Base-by-base conservation (phyloP, 2,888 invertebrate species). In the Sylvicola cinctus region DNA sequence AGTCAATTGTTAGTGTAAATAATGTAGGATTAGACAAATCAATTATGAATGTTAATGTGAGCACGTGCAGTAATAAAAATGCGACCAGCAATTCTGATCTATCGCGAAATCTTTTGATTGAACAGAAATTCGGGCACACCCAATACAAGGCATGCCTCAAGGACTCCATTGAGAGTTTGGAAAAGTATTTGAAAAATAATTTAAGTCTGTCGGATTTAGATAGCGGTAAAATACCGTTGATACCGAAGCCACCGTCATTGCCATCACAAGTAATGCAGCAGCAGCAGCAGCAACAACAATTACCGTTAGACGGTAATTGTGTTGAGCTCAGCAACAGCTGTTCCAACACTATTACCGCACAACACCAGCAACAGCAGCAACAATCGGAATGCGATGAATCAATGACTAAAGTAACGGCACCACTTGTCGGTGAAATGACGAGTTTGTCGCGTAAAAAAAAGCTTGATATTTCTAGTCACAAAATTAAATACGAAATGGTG, bases 81-180 rank as follows among this genome's bases (percentile, higher is more conserved):
- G 8, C 15, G 27, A 16, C 5, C 11, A 8, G 8, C 25, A 25
- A 7, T 6, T 11, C 4, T n/a, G 14, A 11, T 11, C 16, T 15
- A 15, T 20, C 34, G 26, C 7, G 38, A 7, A 25, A 7, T 8
- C 25, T 8, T 25, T 7, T 25, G 8, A 25, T 11, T 11, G 25
- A 11, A 8, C 11, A 8, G 25, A 25, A 25, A 25, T 11, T 8
- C 8, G 11, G 11, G 7, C 25, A 25, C 11, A 11, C 11, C 25
- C 7, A 25, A 25, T 7, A 25, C 7, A 7, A 51, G 11, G 42
- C 45, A 11, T 44, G 43, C 11, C 43, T 58, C 8, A 57, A 53
- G 42, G 54, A 54, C 37, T 58, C 57, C 32, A 58, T 58, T 36
- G 57, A 58, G 43, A 58, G 57, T 40, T 42, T 58, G 12, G 56